A percentile compares a stretch with the other conserved stretches of the same genome.
Evolutionary conservation across 2,888 invertebrate species (phyloP).

Genomic region (Euphydryas editha): DNA sequence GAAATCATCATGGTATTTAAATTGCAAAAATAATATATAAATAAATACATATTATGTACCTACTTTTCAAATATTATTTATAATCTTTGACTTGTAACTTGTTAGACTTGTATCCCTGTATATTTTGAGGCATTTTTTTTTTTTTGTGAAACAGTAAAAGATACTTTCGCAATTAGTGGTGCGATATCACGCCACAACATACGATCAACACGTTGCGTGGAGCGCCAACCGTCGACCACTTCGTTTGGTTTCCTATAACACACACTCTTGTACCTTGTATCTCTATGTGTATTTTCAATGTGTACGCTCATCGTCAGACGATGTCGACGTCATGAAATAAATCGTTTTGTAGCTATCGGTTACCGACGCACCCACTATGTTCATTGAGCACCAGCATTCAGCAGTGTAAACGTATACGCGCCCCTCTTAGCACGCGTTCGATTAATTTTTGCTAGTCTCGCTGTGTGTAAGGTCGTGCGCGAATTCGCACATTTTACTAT

Average conservation of each 20-base stretch:
- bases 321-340: constrained; percentile 38
- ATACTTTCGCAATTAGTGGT: constrained; percentile 71
- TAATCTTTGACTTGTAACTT: not conserved
- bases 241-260: constrained; percentile 37
- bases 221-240: constrained; percentile 19
- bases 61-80: not conserved
- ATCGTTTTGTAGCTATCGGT: constrained; percentile 39
- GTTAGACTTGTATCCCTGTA: not conserved
- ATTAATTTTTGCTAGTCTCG: constrained; percentile 28
- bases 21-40: no score
- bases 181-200: constrained; percentile 74
- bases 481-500: constrained; percentile 27
- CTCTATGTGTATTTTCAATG: constrained; percentile 22
- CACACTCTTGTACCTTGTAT: constrained; percentile 17
- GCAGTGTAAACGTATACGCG: constrained; percentile 32
- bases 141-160: constrained; percentile 27
- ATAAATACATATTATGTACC: no score
- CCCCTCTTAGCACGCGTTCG: constrained; percentile 23
- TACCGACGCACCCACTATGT: constrained; percentile 35
- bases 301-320: constrained; percentile 10
- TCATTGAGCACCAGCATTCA: constrained; percentile 21
- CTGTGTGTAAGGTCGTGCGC: constrained; percentile 33
- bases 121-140: constrained; percentile 11
- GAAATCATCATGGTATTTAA: no score
- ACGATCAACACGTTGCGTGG: constrained; percentile 58